phyloP scores from a whole-genome alignment of 2,888 invertebrate species.

The Cephalotes varians region DNA sequence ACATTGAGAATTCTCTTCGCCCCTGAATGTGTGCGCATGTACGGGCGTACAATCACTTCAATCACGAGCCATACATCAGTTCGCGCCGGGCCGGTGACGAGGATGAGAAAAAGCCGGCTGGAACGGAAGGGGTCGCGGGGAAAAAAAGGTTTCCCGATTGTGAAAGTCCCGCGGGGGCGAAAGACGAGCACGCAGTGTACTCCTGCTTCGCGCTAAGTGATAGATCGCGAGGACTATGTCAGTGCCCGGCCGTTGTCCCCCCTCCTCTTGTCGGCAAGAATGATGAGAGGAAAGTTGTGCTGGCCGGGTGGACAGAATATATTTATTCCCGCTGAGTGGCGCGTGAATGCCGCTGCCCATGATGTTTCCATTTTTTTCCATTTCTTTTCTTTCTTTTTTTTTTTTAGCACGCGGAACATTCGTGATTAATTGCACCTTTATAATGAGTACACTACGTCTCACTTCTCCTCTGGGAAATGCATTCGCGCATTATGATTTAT shows the following conservation, averaged over 20 bases:
- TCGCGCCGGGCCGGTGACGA: constrained; percentile 66
- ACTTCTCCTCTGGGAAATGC: constrained; percentile 24
- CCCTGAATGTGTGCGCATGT: neutral
- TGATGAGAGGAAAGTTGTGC: constrained; percentile 46
- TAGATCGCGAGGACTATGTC: constrained; percentile 70
- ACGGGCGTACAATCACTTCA: constrained; percentile 76
- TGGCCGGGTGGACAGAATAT: constrained; percentile 48
- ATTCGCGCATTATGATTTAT: constrained; percentile 36
- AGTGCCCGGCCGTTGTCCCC: constrained; percentile 33
- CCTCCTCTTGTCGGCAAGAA: constrained; percentile 37
- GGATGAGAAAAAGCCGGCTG: constrained; percentile 57
- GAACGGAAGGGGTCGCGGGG: constrained; percentile 26
- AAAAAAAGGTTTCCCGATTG: constrained; percentile 72
- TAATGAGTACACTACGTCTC: constrained; percentile 40
- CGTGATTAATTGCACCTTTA: constrained; percentile 47
- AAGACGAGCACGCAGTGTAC: constrained; percentile 56
- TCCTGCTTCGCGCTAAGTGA: constrained; percentile 66
- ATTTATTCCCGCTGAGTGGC: constrained; percentile 52
- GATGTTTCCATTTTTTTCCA: constrained; percentile 26
- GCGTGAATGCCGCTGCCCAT: constrained; percentile 40
- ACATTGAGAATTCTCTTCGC: constrained; percentile 66
- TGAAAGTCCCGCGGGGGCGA: constrained; percentile 75
- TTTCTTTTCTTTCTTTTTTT: neutral
- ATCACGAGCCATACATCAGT: constrained; percentile 82
- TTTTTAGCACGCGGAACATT: constrained; percentile 17